Evolutionary conservation across 2,888 invertebrate species (phyloP), one percentile per base, ranked within the genome.

Genomic region (Ophion ventricosus): DNA sequence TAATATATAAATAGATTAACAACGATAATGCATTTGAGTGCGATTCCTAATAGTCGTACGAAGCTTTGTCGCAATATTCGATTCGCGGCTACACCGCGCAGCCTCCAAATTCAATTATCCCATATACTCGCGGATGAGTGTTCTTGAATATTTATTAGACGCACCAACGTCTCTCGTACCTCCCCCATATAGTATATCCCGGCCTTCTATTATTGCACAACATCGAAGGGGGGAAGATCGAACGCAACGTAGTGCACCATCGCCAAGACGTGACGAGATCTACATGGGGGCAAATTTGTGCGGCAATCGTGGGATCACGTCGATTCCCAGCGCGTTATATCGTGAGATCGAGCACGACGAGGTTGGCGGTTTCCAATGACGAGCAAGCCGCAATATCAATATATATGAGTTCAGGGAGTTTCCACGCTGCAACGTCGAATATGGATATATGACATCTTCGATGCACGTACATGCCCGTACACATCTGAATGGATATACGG

Each of bases 331-430:
- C 35, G 49, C 26, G 25, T 25, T 14, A 17, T 14, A 17, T 49
- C 35, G 35, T 35, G 35, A 67, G 64, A 76, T 77, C 70, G 70
- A 77, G 43, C 35, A 35, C 35, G 8, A 4, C 49, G 59, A 49
- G 49, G 61, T 61, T 49, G 49, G 26, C 43, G 59, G 23, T 8
- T 69, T 61, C 29, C 67, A 61, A 69, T 78, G 69, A 69, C 77
- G 35, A 78, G 77, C 61, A 61, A 78, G 40, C 61, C 29, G 66
- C 59, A 61, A 61, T 54, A 78, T 69, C 40, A 25, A 76, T 57
- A 67, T 40, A 49, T 49, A 17, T 17, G 26, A 64, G 20, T 29
- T 59, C n/a, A 59, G 29, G 23, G 59, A 59, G 26, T 61, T 54
- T 49, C 26, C 69, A 49, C 40, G 43, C 67, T 43, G 25, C 26